Conservation (phyloP, 2,888 invertebrate species). For the Pediacus dermestoides region DNA sequence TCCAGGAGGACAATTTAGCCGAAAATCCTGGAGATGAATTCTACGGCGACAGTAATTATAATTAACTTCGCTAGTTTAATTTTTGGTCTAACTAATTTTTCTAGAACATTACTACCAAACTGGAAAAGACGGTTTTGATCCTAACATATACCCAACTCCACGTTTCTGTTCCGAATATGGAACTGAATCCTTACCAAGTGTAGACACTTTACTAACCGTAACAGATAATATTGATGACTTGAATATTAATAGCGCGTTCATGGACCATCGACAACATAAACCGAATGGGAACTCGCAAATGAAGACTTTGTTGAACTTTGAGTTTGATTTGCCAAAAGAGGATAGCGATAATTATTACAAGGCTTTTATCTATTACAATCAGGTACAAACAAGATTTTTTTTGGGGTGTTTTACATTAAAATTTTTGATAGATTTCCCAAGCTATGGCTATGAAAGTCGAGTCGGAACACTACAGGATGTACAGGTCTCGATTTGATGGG, state of each 20-base stretch:
- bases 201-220: constrained; percentile 63
- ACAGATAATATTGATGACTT: constrained; percentile 54
- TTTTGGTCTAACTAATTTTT: constrained; percentile 32
- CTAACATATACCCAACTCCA: constrained; percentile 70
- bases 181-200: constrained; percentile 82
- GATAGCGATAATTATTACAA: too few relatives aligned
- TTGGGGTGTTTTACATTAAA: too few relatives aligned
- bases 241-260: constrained; percentile 56
- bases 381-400: too few relatives aligned
- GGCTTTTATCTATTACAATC: constrained; percentile 77
- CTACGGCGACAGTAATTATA: constrained; percentile 80
- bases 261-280: constrained; percentile 84
- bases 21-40: constrained; percentile 70
- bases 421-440: constrained; percentile 77
- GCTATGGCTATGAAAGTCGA: constrained; percentile 84
- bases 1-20: constrained; percentile 73
- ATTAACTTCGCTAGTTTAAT: too few relatives aligned
- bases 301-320: constrained; percentile 57
- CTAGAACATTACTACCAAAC: constrained; percentile 89
- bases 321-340: constrained; percentile 58
- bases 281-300: constrained; percentile 69
- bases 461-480: constrained; percentile 69
- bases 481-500: constrained; percentile 45
- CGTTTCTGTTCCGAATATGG: constrained; percentile 96
- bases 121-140: constrained; percentile 74